These are phyloP conservation scores for Trypoxylon attenuatum DNA, from an alignment of 2,888 invertebrate genomes.

Conservation along the genomic window DNA sequence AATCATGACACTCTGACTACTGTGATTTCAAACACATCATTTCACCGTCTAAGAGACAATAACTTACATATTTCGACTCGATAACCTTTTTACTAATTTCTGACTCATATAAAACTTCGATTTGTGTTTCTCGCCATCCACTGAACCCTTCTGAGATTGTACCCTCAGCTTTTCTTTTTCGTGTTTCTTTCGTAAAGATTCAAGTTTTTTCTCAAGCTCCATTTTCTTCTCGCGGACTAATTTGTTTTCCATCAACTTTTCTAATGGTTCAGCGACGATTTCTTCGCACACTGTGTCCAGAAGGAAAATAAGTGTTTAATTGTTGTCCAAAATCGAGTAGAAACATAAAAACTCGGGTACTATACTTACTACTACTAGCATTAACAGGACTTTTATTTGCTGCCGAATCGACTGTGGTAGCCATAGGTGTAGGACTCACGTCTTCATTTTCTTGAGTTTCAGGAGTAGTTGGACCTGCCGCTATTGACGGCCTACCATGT, in stretches of 20 bases:
- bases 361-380: constrained; percentile 60
- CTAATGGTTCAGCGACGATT: constrained; percentile 86
- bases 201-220: constrained; percentile 92
- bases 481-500: constrained; percentile 66
- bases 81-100: constrained; percentile 84
- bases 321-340: background rate
- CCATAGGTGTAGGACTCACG: constrained; percentile 49
- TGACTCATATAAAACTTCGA: constrained; percentile 85
- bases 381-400: constrained; percentile 66
- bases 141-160: constrained; percentile 77
- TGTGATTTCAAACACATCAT: too few relatives aligned
- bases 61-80: constrained; percentile 87
- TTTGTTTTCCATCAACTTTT: constrained; percentile 88
- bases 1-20: background rate
- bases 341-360: background rate
- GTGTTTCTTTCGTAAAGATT: constrained; percentile 86
- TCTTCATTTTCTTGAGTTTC: constrained; percentile 67
- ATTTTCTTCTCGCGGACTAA: constrained; percentile 86
- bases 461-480: constrained; percentile 55
- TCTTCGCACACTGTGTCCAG: constrained; percentile 68
- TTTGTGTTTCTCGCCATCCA: constrained; percentile 80
- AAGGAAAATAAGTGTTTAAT: background rate
- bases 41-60: constrained; percentile 19
- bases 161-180: constrained; percentile 81
- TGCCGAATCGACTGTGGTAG: constrained; percentile 57